A percentile compares a stretch with the other conserved stretches of the same genome.
Conservation (phyloP, 2,888 invertebrate species). For the Brenthis hecate region DNA sequence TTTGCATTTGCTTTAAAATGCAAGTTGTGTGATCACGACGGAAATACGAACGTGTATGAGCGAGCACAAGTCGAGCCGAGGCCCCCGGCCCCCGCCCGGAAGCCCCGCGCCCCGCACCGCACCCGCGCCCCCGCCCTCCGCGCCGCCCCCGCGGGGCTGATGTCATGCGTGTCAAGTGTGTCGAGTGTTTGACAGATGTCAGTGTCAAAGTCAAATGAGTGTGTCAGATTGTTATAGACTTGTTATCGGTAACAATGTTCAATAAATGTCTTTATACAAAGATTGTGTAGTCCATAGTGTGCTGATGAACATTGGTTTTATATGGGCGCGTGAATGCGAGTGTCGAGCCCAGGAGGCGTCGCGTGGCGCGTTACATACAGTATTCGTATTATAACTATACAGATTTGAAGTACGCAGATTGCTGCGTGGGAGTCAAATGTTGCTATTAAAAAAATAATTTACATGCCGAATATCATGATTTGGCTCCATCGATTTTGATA, state of each 20-base stretch:
- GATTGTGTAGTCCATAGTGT: slow-evolving; percentile 13
- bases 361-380: slow-evolving; percentile 56
- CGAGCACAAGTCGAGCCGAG: not conserved
- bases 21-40: slow-evolving; percentile 28
- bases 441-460: too few relatives aligned
- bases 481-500: too few relatives aligned
- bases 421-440: too few relatives aligned
- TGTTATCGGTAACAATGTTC: slow-evolving; percentile 13
- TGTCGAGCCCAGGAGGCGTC: slow-evolving; percentile 67
- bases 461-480: too few relatives aligned
- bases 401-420: too few relatives aligned
- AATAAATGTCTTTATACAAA: slow-evolving; percentile 3
- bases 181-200: too few relatives aligned
- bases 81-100: not conserved
- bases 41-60: slow-evolving; percentile 6
- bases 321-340: slow-evolving; percentile 46
- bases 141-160: slow-evolving; percentile 4
- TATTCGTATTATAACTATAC: slow-evolving; percentile 22
- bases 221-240: not conserved
- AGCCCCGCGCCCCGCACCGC: slow-evolving; percentile 6
- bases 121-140: slow-evolving; percentile 12
- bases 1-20: slow-evolving; percentile 37
- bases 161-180: too few relatives aligned
- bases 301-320: slow-evolving; percentile 10
- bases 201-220: too few relatives aligned